A percentile compares a stretch with the other conserved stretches of the same genome.
These are phyloP conservation scores for Trematomus loennbergii DNA, from an alignment of 2,113 vertebrate species.

Conservation along the genomic window DNA sequence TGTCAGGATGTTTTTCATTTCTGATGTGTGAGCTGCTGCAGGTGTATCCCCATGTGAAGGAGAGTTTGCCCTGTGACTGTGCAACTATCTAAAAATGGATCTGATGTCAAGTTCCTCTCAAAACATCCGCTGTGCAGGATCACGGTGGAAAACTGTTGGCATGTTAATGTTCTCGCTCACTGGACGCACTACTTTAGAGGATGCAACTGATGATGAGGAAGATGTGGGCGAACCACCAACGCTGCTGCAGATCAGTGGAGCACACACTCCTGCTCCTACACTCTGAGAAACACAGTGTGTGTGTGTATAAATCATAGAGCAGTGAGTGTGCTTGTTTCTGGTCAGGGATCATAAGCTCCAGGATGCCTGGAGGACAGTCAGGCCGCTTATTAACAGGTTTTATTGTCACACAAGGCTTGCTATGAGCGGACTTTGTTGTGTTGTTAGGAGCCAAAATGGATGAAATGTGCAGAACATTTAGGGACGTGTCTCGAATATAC, in stretches of 20 bases:
- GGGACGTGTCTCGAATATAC: constrained; percentile 39
- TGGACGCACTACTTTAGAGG: constrained; percentile 73
- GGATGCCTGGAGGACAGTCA: constrained; percentile 45
- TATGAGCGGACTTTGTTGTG: constrained; percentile 44
- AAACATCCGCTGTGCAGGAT: constrained; percentile 65
- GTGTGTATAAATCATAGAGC: constrained; percentile 52
- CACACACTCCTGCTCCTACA: background rate
- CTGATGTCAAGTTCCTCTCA: constrained; percentile 70
- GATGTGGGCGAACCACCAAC: constrained; percentile 76
- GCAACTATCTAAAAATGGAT: constrained; percentile 69
- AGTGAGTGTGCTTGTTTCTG: constrained; percentile 49
- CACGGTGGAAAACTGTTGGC: constrained; percentile 74
- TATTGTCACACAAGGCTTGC: constrained; percentile 46
- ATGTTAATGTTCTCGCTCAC: constrained; percentile 75
- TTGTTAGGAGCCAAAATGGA: constrained; percentile 45
- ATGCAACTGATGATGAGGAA: constrained; percentile 78
- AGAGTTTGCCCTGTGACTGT: constrained; percentile 56
- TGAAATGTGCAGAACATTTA: constrained; percentile 40
- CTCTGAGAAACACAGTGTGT: background rate
- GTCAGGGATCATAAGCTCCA: constrained; percentile 63
- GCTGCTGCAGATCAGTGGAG: constrained; percentile 77
- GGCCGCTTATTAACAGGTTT: no score
- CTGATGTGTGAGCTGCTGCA: constrained; percentile 20
- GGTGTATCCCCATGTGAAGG: constrained; percentile 57
- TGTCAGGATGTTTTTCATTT: constrained; percentile 46